Evolutionary conservation across 1,140 invertebrate genomes (phyloP), one percentile per base, ranked within the genome.

Genomic region (silkworm (Bombyx mori)): DNA sequence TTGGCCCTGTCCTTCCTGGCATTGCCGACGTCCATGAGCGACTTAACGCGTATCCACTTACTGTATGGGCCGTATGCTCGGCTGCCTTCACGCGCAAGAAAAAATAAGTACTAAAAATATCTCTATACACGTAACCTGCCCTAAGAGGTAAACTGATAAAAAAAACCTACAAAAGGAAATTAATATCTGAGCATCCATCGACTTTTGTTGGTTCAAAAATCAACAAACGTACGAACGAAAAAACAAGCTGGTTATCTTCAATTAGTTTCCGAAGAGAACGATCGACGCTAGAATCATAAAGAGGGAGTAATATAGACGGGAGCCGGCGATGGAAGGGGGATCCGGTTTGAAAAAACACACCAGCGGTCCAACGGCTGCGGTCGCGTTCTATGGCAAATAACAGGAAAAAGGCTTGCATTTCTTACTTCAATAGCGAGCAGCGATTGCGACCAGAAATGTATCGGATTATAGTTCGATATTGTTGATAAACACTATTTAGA

Each of bases 231-330:
- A 63, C 61, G 67, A 57, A 60, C 62, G 65, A 67, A 77, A 74
- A 78, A 80, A 71, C 66, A 73, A 72, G 65, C 64, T 75, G 77
- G 75, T 81, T 85, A 76, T 78, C 70, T 80, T 80, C 74, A 77
- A 82, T 82, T 80, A 79, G 68, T 80, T 81, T 77, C 65, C 69
- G 68, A 75, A 76, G 71, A 71, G 66, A 68, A 67, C 60, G 70
- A 58, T 60, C 66, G 67, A 65, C 45, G 66, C 65, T 66, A 68
- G 74, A 71, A 70, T 74, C 71, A 72, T 80, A 77, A 77, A 72
- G 71, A 73, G 61, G 64, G 62, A 65, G 63, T 69, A 69, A 77
- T 77, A 75, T 73, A 66, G 64, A 56, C 57, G 63, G 60, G 49
- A 58, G 64, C 46, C 59, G 52, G 61, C 61, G 62, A 59, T 60